phyloP scores from a whole-genome alignment of 2,888 invertebrate genomes.

The Antheraea assamensis region DNA sequence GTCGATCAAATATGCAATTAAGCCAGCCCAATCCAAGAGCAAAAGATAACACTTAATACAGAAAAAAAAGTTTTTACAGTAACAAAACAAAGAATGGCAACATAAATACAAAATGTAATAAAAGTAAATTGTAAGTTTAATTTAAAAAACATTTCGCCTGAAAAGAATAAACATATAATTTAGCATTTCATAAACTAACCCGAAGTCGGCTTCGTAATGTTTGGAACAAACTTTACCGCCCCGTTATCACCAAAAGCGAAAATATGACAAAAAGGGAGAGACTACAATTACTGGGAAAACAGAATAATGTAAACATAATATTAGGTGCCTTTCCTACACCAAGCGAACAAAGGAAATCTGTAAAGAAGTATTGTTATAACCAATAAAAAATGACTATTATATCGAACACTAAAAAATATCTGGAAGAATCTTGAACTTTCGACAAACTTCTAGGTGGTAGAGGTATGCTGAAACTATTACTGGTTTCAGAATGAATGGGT shows the following conservation, averaged over 20 bases:
- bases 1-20: no score
- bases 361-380: no score
- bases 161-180: constrained; percentile 1
- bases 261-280: constrained; percentile 3
- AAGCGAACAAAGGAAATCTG: not conserved
- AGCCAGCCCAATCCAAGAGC: no score
- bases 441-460: no score
- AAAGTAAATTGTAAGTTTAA: not conserved
- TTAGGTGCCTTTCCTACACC: not conserved
- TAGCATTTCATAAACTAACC: constrained; percentile 3
- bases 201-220: not conserved
- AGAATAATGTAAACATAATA: not conserved
- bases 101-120: not conserved
- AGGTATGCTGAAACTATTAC: no score
- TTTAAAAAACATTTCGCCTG: not conserved
- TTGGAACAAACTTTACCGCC: not conserved
- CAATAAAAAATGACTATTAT: no score
- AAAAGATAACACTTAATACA: no score
- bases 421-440: no score
- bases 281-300: not conserved
- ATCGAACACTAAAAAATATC: no score
- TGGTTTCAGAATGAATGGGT: no score
- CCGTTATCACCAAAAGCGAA: constrained; percentile 6
- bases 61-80: not conserved
- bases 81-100: not conserved